Conservation (phyloP, 2,797 vertebrate species). For the Danio albolineatus region DNA sequence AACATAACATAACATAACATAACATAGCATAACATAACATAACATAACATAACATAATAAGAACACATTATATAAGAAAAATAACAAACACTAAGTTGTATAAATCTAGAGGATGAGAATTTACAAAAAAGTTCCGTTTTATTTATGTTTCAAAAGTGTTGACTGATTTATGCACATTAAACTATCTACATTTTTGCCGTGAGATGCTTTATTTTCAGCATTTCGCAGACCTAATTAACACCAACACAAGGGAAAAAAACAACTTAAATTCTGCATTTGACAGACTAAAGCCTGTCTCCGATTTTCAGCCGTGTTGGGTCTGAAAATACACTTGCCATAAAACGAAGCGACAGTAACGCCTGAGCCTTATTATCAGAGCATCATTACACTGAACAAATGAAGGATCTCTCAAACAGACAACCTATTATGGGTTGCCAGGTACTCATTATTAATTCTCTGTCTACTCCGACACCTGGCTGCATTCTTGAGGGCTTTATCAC, state of each 20-base stretch:
- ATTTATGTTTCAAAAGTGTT: neutral
- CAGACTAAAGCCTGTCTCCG: constrained; percentile 14
- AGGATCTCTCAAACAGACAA: constrained; percentile 16
- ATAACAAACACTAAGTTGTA: no score
- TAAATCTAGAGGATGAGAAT: no score
- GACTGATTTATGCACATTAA: neutral
- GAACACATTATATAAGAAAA: no score
- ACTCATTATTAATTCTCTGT: constrained; percentile 25
- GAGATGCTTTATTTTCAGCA: neutral
- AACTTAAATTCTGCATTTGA: neutral
- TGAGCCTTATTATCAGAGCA: constrained; percentile 7
- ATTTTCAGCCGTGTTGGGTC: neutral
- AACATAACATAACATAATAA: no score
- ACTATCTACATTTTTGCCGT: neutral
- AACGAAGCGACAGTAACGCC: neutral
- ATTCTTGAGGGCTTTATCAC: constrained; percentile 14
- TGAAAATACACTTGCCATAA: constrained; percentile 13
- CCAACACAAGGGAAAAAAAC: neutral
- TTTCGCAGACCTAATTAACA: constrained; percentile 13
- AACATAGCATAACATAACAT: no score
- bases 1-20: no score
- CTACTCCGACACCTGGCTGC: constrained; percentile 14
- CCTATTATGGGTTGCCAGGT: constrained; percentile 25
- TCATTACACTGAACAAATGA: constrained; percentile 17
- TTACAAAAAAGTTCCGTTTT: no score